Base-by-base conservation (phyloP, 1,140 invertebrate genomes). In the Lutraria rhynchaena region DNA sequence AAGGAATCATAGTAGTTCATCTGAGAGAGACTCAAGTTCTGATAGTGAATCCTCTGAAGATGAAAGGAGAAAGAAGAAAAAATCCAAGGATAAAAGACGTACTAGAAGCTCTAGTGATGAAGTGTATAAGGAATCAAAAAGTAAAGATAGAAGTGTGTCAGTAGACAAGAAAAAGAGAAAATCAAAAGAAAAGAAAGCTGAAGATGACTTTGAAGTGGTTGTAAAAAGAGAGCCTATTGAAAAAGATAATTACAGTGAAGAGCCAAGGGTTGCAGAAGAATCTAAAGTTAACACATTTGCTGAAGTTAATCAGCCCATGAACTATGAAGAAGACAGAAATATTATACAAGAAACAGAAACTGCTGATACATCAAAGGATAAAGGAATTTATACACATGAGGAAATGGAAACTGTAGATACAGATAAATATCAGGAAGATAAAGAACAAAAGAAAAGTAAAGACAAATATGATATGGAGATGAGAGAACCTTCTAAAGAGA, bases 21-120 rank as follows among this genome's bases (percentile, higher is more conserved):
- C 63, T 49, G 19, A 17, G 17, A 67, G 44, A 46, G 63, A 67
- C 4, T 51, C 63, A 29, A 67, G 63, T 27, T 46, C 41, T 61
- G 58, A 65, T 46, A 67, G 44, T 19, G 37, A 46, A 3, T 49
- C 46, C 27, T 49, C 46, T 44, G 61, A 70, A 69, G 55, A 53
- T 19, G 78, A 73, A 2, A 81, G 35, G 74, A 73, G 27, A 17
- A 63, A 53, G 31, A 41, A 67, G 41, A 55, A 44, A 35, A 58
- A 33, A 37, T 58, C 0, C 5, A 33, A 61, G 29, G 67, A n/a
- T 11, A 65, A 51, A 4, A 27, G 58, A 41, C 35, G 44, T 19
- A n/a, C 29, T 37, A 71, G 69, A 57, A 71, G 53, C 51, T 71
- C 44, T 46, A 67, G 63, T 67, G 44, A 4, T 46, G 63, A 49